phyloP scores from a whole-genome alignment of 2,113 vertebrate species.

The Rhinolophus sinicus region DNA sequence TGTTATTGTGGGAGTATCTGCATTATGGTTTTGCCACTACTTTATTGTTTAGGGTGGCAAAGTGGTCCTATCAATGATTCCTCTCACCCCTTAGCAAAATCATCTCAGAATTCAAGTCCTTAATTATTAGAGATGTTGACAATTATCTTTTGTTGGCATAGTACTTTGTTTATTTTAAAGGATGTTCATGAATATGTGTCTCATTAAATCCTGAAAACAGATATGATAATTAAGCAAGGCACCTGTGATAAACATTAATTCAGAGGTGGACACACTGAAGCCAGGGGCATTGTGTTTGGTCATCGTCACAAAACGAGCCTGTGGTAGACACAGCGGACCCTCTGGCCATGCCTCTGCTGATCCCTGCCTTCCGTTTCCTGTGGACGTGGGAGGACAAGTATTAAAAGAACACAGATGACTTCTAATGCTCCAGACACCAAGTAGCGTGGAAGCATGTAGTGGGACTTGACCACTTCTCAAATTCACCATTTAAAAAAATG shows the following conservation, averaged over 20 bases:
- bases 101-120: not conserved
- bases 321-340: not conserved
- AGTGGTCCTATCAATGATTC: not conserved
- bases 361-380: not conserved
- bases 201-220: not conserved
- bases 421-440: not conserved
- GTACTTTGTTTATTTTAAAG: slow-evolving; percentile 47
- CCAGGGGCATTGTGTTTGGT: not conserved
- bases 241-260: not conserved
- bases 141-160: not conserved
- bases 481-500: not conserved
- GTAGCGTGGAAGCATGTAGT: not conserved
- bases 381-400: not conserved
- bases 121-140: slow-evolving; percentile 12
- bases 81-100: not conserved
- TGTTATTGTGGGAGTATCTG: slow-evolving; percentile 1
- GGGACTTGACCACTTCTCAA: not conserved
- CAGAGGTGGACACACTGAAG: not conserved
- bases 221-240: not conserved
- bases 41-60: not conserved
- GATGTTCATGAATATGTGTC: slow-evolving; percentile 25
- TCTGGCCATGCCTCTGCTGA: not conserved
- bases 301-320: not conserved
- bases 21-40: not conserved
- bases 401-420: not conserved